A percentile compares a stretch with the other conserved stretches of the same genome.
These are phyloP conservation scores for Aromia moschata DNA, from an alignment of 2,888 invertebrate species.

Conservation along the genomic window DNA sequence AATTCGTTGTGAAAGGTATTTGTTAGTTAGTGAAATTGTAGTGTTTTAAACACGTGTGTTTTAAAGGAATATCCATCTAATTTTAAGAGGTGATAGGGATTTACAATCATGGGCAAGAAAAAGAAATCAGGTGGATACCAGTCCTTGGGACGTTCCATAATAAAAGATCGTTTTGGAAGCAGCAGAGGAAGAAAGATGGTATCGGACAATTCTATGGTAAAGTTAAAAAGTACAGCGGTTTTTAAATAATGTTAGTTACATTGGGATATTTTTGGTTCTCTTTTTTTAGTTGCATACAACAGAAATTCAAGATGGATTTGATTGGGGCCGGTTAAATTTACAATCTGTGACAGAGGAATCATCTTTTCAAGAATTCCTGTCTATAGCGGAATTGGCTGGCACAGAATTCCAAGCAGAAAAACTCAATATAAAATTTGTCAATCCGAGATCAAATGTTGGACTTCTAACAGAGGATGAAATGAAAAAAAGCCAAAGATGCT, in stretches of 20 bases:
- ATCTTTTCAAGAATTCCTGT: constrained; percentile 95
- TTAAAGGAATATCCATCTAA: background rate
- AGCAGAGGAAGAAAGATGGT: constrained; percentile 71
- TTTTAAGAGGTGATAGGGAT: background rate
- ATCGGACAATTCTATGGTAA: constrained; percentile 79
- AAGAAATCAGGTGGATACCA: constrained; percentile 64
- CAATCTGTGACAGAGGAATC: constrained; percentile 95
- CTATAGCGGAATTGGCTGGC: constrained; percentile 93
- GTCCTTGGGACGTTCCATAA: constrained; percentile 73
- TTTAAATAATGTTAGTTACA: no score
- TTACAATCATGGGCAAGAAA: constrained; percentile 77
- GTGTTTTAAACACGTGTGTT: no score
- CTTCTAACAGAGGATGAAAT: constrained; percentile 71
- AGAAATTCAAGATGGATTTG: constrained; percentile 89
- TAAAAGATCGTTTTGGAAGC: constrained; percentile 79
- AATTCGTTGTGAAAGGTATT: no score
- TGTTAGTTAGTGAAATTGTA: background rate
- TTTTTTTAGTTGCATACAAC: constrained; percentile 78
- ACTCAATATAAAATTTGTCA: constrained; percentile 81
- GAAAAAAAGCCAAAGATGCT: constrained; percentile 63
- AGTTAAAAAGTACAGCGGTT: constrained; percentile 32
- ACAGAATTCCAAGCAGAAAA: constrained; percentile 94
- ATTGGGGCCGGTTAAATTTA: constrained; percentile 89
- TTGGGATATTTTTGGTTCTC: constrained; percentile 8
- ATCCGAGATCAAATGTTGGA: constrained; percentile 69